Conservation (phyloP, 2,888 invertebrate species). For the Fragum fragum region DNA sequence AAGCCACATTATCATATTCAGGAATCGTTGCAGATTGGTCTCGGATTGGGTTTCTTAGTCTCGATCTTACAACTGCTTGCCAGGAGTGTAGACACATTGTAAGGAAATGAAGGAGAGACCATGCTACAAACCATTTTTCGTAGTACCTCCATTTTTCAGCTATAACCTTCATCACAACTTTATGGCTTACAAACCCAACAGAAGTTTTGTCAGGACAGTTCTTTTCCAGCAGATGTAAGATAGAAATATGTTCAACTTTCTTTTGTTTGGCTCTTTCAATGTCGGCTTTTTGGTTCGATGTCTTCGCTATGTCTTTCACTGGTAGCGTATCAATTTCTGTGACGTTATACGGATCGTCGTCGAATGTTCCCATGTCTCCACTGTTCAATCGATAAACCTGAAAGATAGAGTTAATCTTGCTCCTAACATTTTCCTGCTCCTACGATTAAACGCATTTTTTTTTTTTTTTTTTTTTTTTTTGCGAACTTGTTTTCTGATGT, state of each 20-base stretch:
- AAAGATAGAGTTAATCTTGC: no score
- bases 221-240: background rate
- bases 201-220: background rate
- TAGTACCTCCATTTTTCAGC: background rate
- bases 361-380: background rate
- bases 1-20: background rate
- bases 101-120: background rate
- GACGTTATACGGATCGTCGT: slow-evolving; percentile 1
- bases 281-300: no score
- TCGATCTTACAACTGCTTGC: slow-evolving; percentile 8
- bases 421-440: no score
- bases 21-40: background rate
- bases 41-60: background rate
- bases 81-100: background rate
- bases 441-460: no score
- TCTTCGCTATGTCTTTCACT: no score
- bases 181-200: background rate
- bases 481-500: no score
- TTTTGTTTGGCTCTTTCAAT: no score
- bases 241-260: background rate
- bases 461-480: no score
- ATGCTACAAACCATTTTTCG: background rate
- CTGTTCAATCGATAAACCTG: no score
- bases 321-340: slow-evolving; percentile 8
- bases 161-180: slow-evolving; percentile 1